phyloP scores from a whole-genome alignment of 2,113 vertebrate genomes.

The Peromyscus californicus region DNA sequence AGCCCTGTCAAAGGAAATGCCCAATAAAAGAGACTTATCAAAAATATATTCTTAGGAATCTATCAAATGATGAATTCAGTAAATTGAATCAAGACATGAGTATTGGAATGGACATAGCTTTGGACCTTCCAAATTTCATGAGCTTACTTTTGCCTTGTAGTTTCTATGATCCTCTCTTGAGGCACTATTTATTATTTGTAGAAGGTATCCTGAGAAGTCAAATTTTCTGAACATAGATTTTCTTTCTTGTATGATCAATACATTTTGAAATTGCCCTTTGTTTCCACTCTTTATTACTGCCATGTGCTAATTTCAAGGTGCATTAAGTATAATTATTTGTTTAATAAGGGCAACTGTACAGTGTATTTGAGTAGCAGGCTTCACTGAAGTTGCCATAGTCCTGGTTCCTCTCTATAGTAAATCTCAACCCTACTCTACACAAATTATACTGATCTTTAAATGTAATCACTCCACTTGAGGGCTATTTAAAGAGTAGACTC shows the following conservation, averaged over 20 bases:
- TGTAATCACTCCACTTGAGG: neutral
- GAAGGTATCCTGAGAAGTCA: constrained; percentile 51
- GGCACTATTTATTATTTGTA: constrained; percentile 46
- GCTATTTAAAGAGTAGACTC: neutral
- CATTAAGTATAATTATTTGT: constrained; percentile 73
- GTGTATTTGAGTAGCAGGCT: constrained; percentile 53
- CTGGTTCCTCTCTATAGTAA: neutral
- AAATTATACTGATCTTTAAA: neutral
- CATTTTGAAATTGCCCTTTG: constrained; percentile 65
- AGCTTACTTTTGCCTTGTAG: neutral
- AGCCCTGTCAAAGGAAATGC: neutral
- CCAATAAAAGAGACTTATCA: neutral
- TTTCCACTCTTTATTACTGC: constrained; percentile 48
- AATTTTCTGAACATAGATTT: constrained; percentile 69
- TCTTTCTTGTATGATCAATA: constrained; percentile 68
- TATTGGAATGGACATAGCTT: neutral
- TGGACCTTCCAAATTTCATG: neutral
- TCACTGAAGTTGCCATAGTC: constrained; percentile 1
- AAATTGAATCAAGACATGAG: neutral
- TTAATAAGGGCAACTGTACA: constrained; percentile 61
- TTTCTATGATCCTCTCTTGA: neutral
- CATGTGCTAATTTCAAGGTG: constrained; percentile 75
- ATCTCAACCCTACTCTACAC: neutral
- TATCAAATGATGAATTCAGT: neutral
- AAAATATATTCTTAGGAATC: neutral